A percentile compares a stretch with the other conserved stretches of the same genome.
phyloP scores from a whole-genome alignment of 2,797 vertebrate genomes.

The Thripadectes ignobilis region DNA sequence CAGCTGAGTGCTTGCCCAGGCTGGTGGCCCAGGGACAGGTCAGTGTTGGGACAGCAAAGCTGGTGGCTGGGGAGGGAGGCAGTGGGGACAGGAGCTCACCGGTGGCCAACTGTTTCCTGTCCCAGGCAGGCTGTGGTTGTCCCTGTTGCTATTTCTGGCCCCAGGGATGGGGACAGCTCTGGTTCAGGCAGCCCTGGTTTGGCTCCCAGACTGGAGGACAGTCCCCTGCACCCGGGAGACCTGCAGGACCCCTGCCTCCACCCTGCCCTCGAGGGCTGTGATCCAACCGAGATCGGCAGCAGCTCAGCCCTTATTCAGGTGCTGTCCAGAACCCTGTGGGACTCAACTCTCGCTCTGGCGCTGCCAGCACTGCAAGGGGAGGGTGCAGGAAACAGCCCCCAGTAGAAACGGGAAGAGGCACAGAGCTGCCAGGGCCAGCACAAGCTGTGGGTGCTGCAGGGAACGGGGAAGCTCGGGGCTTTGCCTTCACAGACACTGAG shows the following conservation, averaged over 20 bases:
- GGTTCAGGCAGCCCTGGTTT: background rate
- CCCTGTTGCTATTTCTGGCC: background rate
- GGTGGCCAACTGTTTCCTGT: background rate
- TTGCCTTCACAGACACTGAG: fast-evolving
- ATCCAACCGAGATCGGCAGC: background rate
- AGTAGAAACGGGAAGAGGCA: background rate
- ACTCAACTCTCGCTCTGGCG: background rate
- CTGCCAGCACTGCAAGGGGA: background rate
- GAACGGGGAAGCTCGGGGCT: background rate
- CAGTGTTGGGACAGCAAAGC: background rate
- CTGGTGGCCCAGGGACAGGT: background rate
- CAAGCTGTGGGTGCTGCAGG: background rate
- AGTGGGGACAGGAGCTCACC: background rate
- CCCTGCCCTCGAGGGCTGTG: background rate
- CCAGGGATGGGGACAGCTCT: background rate
- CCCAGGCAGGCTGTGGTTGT: background rate
- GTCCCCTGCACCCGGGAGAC: fast-evolving
- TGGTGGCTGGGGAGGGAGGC: fast-evolving
- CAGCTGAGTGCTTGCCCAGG: background rate
- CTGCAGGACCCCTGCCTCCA: fast-evolving
- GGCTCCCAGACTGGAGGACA: background rate
- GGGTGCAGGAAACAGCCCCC: background rate
- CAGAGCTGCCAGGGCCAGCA: background rate
- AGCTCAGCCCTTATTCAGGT: background rate
- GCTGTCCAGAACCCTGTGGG: background rate